Evolutionary conservation across 2,888 invertebrate species (phyloP), one percentile per base, ranked within the genome.

Genomic region (Falcaria lacertinaria): DNA sequence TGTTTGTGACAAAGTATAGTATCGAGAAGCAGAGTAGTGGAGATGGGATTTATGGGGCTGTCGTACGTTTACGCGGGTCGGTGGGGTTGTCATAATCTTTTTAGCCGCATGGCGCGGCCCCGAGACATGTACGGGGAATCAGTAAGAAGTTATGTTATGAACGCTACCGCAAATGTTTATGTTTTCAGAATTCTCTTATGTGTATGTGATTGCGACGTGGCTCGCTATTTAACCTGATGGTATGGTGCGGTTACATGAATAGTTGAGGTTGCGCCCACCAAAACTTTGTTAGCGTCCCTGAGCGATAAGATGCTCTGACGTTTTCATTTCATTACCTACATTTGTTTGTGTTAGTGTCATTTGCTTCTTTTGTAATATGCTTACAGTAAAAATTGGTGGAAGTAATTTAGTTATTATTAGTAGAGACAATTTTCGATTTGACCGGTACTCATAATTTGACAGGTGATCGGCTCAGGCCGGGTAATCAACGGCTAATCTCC

Each of bases 21-120:
- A 74, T 81, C 48, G 69, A 36, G 39, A 48, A 57, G 44, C 47
- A 38, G 47, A 36, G 43, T 46, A 25, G 43, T 58, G 52, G 64
- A 73, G 66, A 73, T 79, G 63, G 69, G 78, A 80, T 82, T 81
- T 82, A 80, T 80, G 74, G 64, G 75, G 72, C 69, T 65, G 74
- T 71, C 77, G 68, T 78, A 72, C 59, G 71, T 78, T 78, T 73
- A 67, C 69, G 63, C 67, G 69, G 69, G 73, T 66, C 71, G 61
- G 70, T 70, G 75, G 77, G 79, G 75, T 74, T 78, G 86, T 89
- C 88, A 88, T 89, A 88, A 88, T 89, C 84, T 88, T 85, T 86
- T 85, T 79, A 84, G 75, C 80, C 80, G 80, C 82, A 81, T 80
- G 85, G 80, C 78, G 81, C 73, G 74, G 69, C 61, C 64, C 74